phyloP scores from a whole-genome alignment of 2,797 vertebrate species.

The Tapera naevia region DNA sequence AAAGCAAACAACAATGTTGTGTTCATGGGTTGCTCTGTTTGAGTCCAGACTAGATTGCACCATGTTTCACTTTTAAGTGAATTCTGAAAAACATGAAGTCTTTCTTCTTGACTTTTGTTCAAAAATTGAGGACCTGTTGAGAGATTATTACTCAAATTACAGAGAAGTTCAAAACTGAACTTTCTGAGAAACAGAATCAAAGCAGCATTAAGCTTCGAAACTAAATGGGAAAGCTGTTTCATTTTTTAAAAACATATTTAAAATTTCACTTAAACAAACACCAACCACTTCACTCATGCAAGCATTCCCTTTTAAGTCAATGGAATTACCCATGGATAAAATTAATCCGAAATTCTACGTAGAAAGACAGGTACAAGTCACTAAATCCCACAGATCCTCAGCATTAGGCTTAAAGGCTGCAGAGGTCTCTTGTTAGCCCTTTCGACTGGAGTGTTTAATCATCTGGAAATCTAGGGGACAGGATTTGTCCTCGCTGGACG shows the following conservation, averaged over 20 bases:
- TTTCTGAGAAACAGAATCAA: conserved; percentile 8
- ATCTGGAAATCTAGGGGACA: not conserved
- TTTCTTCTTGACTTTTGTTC: not conserved
- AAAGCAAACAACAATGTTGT: not conserved
- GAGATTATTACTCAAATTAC: not conserved
- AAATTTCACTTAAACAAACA: conserved; percentile 42
- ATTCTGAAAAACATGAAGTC: not conserved
- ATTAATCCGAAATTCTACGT: conserved; percentile 33
- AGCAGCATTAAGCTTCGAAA: not conserved
- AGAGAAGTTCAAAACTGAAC: not conserved
- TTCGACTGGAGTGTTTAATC: not conserved
- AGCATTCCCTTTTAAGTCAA: conserved; percentile 56
- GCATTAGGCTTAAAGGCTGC: conserved; percentile 18
- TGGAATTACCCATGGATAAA: conserved; percentile 54
- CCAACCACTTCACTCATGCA: not conserved
- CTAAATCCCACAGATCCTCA: not conserved
- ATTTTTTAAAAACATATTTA: not conserved
- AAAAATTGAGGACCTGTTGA: not conserved
- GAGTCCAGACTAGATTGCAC: not conserved
- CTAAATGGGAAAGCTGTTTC: not conserved
- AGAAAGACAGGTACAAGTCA: conserved; percentile 43
- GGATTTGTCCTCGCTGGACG: not conserved
- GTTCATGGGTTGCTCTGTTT: not conserved
- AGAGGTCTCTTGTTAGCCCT: not conserved
- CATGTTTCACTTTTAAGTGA: not conserved